A percentile compares a stretch with the other conserved stretches of the same genome.
These are phyloP conservation scores for Ephestia elutella DNA, from an alignment of 1,140 invertebrate species.

Conservation along the genomic window DNA sequence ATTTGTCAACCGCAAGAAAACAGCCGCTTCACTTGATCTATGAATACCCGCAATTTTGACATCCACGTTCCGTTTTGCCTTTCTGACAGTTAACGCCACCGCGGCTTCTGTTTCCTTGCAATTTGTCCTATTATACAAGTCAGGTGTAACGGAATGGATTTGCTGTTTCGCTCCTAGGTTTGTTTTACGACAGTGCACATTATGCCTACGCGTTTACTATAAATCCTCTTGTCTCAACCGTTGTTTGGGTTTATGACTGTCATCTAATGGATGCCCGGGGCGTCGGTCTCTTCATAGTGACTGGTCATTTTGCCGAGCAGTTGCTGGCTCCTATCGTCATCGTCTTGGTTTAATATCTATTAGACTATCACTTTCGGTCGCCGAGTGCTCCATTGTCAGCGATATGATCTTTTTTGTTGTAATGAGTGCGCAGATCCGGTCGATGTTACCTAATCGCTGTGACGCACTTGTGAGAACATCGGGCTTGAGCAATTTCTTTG, in stretches of 20 bases:
- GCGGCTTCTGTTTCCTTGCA: conserved; percentile 35
- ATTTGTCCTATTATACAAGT: conserved; percentile 39
- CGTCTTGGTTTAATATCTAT: conserved; percentile 48
- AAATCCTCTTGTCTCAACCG: conserved; percentile 13
- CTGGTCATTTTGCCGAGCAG: conserved; percentile 39
- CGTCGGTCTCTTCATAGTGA: conserved; percentile 21
- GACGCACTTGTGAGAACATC: conserved; percentile 54
- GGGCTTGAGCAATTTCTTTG: conserved; percentile 38
- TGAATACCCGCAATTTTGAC: conserved; percentile 62
- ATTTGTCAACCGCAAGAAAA: conserved; percentile 63
- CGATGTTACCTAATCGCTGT: conserved; percentile 55
- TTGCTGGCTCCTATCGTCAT: conserved; percentile 37
- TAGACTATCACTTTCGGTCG: conserved; percentile 67
- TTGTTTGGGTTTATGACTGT: conserved; percentile 1
- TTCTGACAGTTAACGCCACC: conserved; percentile 31
- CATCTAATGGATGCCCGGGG: conserved; percentile 5
- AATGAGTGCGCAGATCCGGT: conserved; percentile 60
- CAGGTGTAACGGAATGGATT: conserved; percentile 22
- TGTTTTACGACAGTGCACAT: conserved; percentile 12
- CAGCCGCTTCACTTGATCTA: conserved; percentile 39
- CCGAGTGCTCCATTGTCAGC: conserved; percentile 59
- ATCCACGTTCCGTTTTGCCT: conserved; percentile 40
- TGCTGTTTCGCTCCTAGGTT: conserved; percentile 13
- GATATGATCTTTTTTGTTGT: conserved; percentile 62
- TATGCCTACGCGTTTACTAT: conserved; percentile 16